Evolutionary conservation across 2,113 vertebrate species (phyloP), one percentile per base, ranked within the genome.

Genomic region (Leuciscus idus): DNA sequence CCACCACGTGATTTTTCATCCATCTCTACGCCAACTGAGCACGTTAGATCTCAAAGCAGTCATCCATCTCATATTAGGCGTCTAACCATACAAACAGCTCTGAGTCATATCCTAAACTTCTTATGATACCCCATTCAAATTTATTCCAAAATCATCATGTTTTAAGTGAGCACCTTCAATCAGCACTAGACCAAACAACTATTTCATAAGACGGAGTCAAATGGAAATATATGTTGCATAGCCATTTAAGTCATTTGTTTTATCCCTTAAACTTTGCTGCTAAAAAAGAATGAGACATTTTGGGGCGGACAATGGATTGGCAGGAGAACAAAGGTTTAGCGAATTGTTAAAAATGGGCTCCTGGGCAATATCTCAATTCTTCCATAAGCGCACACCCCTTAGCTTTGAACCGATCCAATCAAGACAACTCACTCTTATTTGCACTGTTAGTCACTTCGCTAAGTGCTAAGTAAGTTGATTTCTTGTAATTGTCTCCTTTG

Each of bases 41-140:
- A 33, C 48, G 28, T 70, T n/a, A 52, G 28, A 83, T 70, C 28
- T 70, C 46, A 70, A 81, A 48, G 15, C 28, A 83, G 91, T 90
- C 91, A 92, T 86, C 87, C 89, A 89, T 88, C 87, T 89, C 89
- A 89, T 89, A 89, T 89, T 89, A 90, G 91, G 90, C 87, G 87
- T 91, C 89, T 64, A 84, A 86, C 84, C 83, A 86, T 88, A 88
- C 77, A 87, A 91, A 89, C 88, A 79, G 88, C 78, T 82, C 15
- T 76, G 87, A 84, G 79, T 48, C 43, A 64, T 81, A n/a, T 81
- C 43, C 70, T 33, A 36, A 36, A 77, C 62, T 61, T 50, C 17
- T 46, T 92, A 91, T 93, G 90, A 87, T 81, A 89, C 88, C 88
- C 84, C 87, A 92, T 92, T 92, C 91, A 87, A 85, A 30, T 93